Evolutionary conservation across 2,888 invertebrate genomes (phyloP).

Genomic region (Erpobdella octoculata): DNA sequence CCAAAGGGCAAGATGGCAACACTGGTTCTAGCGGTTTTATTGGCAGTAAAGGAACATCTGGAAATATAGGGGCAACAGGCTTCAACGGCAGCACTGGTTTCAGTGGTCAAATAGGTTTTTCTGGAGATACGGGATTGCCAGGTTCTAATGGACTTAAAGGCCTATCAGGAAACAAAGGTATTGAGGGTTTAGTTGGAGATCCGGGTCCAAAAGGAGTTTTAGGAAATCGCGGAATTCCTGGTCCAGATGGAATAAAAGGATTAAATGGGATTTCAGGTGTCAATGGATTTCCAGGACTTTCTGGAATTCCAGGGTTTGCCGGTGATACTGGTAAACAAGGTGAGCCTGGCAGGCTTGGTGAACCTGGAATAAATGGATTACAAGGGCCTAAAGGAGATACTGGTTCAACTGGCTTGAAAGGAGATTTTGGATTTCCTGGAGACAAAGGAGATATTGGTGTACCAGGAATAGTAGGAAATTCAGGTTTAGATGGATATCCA

Average conservation of each 20-base stretch:
- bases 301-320: background rate
- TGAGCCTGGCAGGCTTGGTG: background rate
- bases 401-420: constrained; percentile 25
- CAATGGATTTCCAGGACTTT: background rate
- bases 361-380: background rate
- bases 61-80: too few relatives aligned
- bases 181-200: background rate
- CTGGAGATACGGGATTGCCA: background rate
- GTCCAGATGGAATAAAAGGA: background rate
- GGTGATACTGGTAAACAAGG: constrained; percentile 5
- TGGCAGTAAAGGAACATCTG: too few relatives aligned
- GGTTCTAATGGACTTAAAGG: background rate
- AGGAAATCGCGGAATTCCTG: background rate
- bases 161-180: constrained; percentile 7
- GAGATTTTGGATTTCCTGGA: constrained; percentile 23
- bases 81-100: background rate
- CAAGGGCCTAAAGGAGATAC: background rate
- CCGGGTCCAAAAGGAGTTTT: background rate
- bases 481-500: constrained; percentile 23
- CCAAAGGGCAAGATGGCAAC: too few relatives aligned
- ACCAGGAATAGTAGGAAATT: constrained; percentile 2
- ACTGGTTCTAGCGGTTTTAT: too few relatives aligned
- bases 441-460: background rate
- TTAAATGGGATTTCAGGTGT: background rate
- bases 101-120: background rate